phyloP scores from a whole-genome alignment of 2,113 vertebrate species.

The Lepus timidus region DNA sequence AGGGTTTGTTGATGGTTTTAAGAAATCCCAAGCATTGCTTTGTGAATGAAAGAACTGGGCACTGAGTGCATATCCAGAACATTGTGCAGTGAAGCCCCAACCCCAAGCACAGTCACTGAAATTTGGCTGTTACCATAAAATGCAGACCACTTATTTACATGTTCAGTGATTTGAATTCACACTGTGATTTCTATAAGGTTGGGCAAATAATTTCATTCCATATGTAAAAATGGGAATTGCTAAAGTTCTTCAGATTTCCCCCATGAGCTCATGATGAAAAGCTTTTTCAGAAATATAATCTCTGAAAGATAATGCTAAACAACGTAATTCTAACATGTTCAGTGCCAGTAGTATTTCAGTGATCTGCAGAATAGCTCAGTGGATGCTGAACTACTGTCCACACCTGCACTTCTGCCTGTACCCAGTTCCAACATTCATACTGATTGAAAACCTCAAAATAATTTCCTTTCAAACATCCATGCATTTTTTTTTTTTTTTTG shows the following conservation, averaged over 20 bases:
- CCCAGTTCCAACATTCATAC: neutral
- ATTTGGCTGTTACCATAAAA: neutral
- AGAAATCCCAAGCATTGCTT: neutral
- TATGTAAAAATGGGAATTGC: conserved; percentile 1
- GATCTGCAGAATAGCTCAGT: neutral
- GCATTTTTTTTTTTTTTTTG: neutral
- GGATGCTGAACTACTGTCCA: neutral
- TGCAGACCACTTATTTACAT: neutral
- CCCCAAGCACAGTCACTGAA: neutral
- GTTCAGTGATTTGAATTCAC: neutral
- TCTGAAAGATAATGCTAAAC: conserved; percentile 53
- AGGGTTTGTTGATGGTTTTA: neutral
- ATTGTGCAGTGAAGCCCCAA: neutral
- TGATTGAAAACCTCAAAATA: conserved; percentile 17
- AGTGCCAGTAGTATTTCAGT: conserved; percentile 17
- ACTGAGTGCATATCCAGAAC: neutral
- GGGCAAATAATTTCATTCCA: conserved; percentile 19
- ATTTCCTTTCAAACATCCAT: conserved; percentile 33
- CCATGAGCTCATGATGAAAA: neutral
- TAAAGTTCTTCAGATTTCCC: neutral
- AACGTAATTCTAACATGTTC: neutral
- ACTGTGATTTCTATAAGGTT: neutral
- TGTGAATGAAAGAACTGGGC: neutral
- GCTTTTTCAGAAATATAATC: neutral
- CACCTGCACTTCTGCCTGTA: neutral